Conservation (phyloP, 2,797 vertebrate species). For the Sebastes flavidus region DNA sequence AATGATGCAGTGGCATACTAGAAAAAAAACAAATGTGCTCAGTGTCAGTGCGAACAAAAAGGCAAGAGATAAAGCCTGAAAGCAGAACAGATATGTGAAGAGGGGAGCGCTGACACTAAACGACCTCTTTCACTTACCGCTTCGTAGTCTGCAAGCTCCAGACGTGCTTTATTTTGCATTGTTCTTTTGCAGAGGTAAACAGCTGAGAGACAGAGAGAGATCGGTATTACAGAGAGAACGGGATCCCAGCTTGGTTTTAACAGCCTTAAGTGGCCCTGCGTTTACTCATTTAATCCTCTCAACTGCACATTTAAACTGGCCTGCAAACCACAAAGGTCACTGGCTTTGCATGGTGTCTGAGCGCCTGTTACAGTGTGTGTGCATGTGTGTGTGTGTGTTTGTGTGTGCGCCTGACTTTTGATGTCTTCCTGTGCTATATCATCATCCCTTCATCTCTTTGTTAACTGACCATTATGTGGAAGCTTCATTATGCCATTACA, state of each 20-base stretch:
- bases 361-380: conserved; percentile 15
- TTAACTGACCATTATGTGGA: conserved; percentile 66
- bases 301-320: conserved; percentile 70
- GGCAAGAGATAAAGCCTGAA: conserved; percentile 14
- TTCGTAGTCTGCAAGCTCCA: conserved; percentile 97
- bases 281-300: conserved; percentile 75
- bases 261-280: conserved; percentile 70
- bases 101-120: conserved; percentile 28
- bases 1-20: conserved; percentile 19
- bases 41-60: conserved; percentile 30
- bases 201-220: conserved; percentile 81
- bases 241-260: conserved; percentile 57
- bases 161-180: conserved; percentile 99
- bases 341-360: conserved; percentile 22
- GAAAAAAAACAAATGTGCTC: conserved; percentile 8
- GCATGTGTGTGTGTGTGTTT: not conserved
- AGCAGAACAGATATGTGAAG: conserved; percentile 20
- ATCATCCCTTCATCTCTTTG: conserved; percentile 61
- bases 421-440: conserved; percentile 50
- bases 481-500: conserved; percentile 70
- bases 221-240: conserved; percentile 39
- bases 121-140: conserved; percentile 86
- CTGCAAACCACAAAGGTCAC: conserved; percentile 67
- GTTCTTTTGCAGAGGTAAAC: conserved; percentile 99
- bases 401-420: conserved; percentile 41